Evolutionary conservation across 2,888 invertebrate genomes (phyloP), one percentile per base, ranked within the genome.

Genomic region (Microctonus hyperodae): DNA sequence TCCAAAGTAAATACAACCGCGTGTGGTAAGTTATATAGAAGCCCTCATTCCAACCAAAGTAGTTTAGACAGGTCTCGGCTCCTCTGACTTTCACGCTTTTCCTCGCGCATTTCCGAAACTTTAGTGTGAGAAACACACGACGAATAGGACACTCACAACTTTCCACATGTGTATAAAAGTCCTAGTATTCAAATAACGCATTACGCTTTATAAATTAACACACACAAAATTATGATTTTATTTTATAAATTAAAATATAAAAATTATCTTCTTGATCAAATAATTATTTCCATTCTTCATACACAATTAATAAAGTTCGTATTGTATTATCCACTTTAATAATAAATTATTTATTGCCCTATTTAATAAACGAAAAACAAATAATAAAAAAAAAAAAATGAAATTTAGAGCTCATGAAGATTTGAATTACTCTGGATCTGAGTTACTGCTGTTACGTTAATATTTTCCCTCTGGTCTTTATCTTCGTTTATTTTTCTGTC

Each of bases 401-500:
- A n/a, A n/a, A n/a, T n/a, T n/a, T 35, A 9, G 35, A n/a, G 37
- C 37, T n/a, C 13, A 5, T 37, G n/a, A 37, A 37, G n/a, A n/a
- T 37, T 37, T 13, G 11, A 5, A 37, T 37, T 37, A n/a, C 37
- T 37, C 4, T 13, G 13, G 35, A 11, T 1, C 35, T 35, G 11
- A 3, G 35, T 13, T 35, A 13, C 13, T 37, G n/a, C 16, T 44
- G 7, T 6, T 16, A 1, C 16, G 5, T 44, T 44, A 7, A 44
- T 44, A 44, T 44, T 16, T 44, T 44, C 7, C 16, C 20, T 23
- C 59, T 65, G 57, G 65, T 59, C 64, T 71, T 67, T 64, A 65
- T 70, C 56, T 50, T 51, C 67, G 51, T 25, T 68, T 69, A 70
- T 69, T 59, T 67, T 58, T 55, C 44, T 58, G 57, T 64, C 69